Evolutionary conservation across 53 echinoderm and acorn worm species (phyloP), one percentile per base, ranked within the genome.

Genomic region (Glandiceps talaboti): DNA sequence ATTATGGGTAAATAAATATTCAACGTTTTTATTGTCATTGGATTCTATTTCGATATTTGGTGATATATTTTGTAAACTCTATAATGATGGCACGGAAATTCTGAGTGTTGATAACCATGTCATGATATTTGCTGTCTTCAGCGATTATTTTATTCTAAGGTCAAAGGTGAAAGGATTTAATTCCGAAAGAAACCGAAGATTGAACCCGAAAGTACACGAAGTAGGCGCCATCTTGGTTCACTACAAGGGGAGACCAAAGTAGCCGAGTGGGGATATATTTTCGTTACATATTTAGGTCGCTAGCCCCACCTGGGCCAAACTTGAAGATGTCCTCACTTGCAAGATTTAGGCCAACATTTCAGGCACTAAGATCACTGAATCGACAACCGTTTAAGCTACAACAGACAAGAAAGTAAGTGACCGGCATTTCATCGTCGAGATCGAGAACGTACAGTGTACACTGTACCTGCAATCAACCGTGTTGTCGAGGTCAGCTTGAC

Each of bases 401-500:
- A 64, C 85, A 33, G 80, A 29, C 64, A 31, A 80, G 80, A 64
- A 79, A 85, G 85, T 85, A 85, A 85, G 85, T 80, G 76, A 0
- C 0, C 1, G n/a, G n/a, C n/a, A n/a, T n/a, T n/a, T n/a, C n/a
- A n/a, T n/a, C n/a, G n/a, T n/a, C n/a, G n/a, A n/a, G n/a, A n/a
- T n/a, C n/a, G n/a, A n/a, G n/a, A n/a, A n/a, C n/a, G n/a, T n/a
- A n/a, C n/a, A n/a, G n/a, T n/a, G n/a, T n/a, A n/a, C n/a, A n/a
- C n/a, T n/a, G n/a, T n/a, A n/a, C n/a, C n/a, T n/a, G n/a, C n/a
- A n/a, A n/a, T n/a, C n/a, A n/a, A n/a, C n/a, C n/a, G n/a, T n/a
- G n/a, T n/a, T n/a, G n/a, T n/a, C n/a, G n/a, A n/a, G n/a, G n/a
- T n/a, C n/a, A n/a, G n/a, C n/a, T n/a, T n/a, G n/a, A n/a, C n/a